phyloP scores from a whole-genome alignment of 2,888 invertebrate species.

The Oligia strigilis region DNA sequence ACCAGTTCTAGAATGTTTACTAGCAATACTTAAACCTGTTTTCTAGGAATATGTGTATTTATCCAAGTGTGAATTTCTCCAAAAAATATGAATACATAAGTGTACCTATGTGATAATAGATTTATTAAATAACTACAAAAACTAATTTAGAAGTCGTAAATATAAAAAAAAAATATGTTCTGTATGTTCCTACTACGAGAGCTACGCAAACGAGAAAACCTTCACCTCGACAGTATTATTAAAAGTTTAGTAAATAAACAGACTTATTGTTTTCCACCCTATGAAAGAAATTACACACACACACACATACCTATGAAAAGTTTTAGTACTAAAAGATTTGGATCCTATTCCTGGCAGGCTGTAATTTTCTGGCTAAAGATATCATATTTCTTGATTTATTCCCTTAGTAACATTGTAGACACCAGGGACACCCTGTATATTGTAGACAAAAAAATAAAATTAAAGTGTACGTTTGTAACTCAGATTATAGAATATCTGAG shows the following conservation, averaged over 20 bases:
- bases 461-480: too few relatives aligned
- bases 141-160: neutral
- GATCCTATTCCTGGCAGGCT: neutral
- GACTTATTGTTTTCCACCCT: neutral
- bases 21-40: neutral
- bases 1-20: neutral
- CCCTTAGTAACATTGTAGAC: too few relatives aligned
- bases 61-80: neutral
- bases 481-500: too few relatives aligned
- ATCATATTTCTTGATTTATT: neutral
- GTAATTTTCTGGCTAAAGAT: neutral
- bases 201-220: neutral
- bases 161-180: neutral
- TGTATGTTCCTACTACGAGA: neutral
- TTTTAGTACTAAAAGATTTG: neutral
- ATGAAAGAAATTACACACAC: neutral
- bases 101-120: neutral
- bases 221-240: conserved; percentile 28
- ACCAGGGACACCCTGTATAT: too few relatives aligned
- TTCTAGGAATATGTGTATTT: too few relatives aligned
- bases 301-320: neutral
- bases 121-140: neutral
- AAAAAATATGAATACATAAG: neutral
- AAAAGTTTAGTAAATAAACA: conserved; percentile 8
- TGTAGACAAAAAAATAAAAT: too few relatives aligned